Base-by-base conservation (phyloP, 2,113 vertebrate species). In the Hepsetus odoe region DNA sequence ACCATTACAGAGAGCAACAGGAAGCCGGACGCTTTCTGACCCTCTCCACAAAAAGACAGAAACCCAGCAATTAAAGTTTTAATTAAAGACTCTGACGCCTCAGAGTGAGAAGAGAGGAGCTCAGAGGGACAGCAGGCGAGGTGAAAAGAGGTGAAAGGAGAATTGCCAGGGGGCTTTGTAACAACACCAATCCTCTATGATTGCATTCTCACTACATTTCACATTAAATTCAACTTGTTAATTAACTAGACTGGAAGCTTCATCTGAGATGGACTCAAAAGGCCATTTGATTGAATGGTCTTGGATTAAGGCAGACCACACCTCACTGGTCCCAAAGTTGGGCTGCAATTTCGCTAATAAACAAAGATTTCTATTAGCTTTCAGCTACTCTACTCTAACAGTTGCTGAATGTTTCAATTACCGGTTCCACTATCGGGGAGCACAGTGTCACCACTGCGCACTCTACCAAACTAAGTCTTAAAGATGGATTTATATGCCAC, bases 61-160 rank as follows among this genome's bases (percentile, higher is more conserved):
- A 90, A 92, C 90, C 89, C 88, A 66, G 82, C 91, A 92, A 92
- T 92, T 92, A 90, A 87, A 91, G 85, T 87, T 93, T 92, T 92
- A 91, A 92, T 93, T 92, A 92, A 92, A 86, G 86, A 84, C 89
- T 85, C 90, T 89, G 87, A 91, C 87, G 91, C 92, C 90, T 93
- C 88, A 84, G 82, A 87, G 87, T 76, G 78, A 79, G 85, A 72
- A 88, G 87, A 82, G 87, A 80, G 87, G 87, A 90, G 88, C 91
- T 92, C 82, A 90, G 40, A 74, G 85, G 79, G 85, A 83, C 32
- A 72, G 68, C 35, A 61, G 42, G 7, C n/a, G 44, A 71, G 58
- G 67, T 49, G 67, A 78, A 71, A 64, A 59, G 86, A 86, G 86
- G 88, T 92, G 90, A 91, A 91, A 87, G 56, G 77, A 66, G 86